Base-by-base conservation (phyloP, 2,113 vertebrate species). In the Dromas ardeola region DNA sequence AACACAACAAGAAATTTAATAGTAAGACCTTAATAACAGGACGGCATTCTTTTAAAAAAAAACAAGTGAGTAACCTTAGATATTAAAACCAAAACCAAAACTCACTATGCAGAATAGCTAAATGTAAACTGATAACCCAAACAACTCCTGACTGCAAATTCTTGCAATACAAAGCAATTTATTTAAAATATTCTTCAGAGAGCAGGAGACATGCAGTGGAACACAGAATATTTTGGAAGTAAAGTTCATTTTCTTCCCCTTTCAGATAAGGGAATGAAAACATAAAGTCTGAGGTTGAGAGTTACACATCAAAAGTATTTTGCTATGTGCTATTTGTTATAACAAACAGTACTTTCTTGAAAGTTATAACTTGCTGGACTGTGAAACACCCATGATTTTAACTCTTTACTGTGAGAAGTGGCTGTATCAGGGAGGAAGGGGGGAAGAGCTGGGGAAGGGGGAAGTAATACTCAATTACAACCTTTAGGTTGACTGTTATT, bases 31-130 rank as follows among this genome's bases (percentile, higher is more conserved):
- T 62, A 50, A 52, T 56, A 88, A 69, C 13, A 58, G 15, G 17
- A 56, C 0, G 2, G 2, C 3, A 40, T 34, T 79, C 13, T 49
- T 53, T 36, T 16, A 0, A 43, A 50, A 34, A 67, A 43, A 30
- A 34, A 34, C 6, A 2, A 52, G 8, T 20, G 15, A 50, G 6
- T 43, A 67, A 34, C 56, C 9, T 72, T 40, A 23, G 2, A 25
- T 36, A 43, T 59, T 50, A 56, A 76, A 84, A 81, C 18, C 4
- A 0, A 78, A 91, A 45, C 14, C 18, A 76, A 76, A 96, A 61
- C 20, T 56, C 70, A 45, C 14, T 7, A 8, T 34, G n/a, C 2
- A 70, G 21, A 70, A 87, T 36, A 77, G 11, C 32, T 70, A 77
- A 65, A 66, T 50, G 12, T 55, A n/a, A 58, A 58, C 22, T 13